These are phyloP conservation scores for Ethmia dodecea DNA, from an alignment of 2,888 invertebrate genomes.

Conservation along the genomic window DNA sequence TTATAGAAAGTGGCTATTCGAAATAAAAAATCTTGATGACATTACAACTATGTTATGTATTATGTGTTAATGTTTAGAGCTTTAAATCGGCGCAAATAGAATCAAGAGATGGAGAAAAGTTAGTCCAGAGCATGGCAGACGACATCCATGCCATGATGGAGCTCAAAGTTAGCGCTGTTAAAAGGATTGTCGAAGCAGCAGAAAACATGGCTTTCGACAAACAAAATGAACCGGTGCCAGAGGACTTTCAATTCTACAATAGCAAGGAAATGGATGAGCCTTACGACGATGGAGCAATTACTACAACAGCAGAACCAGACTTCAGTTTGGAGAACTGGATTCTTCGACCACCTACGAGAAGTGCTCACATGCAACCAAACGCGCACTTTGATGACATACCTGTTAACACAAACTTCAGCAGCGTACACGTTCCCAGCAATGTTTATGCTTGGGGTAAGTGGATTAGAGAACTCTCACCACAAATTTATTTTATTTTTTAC, in stretches of 20 bases:
- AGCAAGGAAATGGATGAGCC: slow-evolving; percentile 83
- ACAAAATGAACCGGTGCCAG: slow-evolving; percentile 71
- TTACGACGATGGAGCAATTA: slow-evolving; percentile 63
- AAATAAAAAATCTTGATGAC: no score
- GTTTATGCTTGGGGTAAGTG: slow-evolving; percentile 91
- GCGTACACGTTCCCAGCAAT: slow-evolving; percentile 97
- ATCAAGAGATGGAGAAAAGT: slow-evolving; percentile 84
- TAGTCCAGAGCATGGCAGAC: slow-evolving; percentile 89
- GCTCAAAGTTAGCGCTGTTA: slow-evolving; percentile 91
- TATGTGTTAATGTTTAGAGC: slow-evolving; percentile 71
- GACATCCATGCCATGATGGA: slow-evolving; percentile 93
- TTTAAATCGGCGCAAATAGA: slow-evolving; percentile 88
- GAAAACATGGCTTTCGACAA: slow-evolving; percentile 86
- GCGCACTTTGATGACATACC: slow-evolving; percentile 87
- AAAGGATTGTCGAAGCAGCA: slow-evolving; percentile 92
- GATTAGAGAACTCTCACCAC: no score
- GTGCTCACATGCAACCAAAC: slow-evolving; percentile 81
- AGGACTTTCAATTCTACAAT: slow-evolving; percentile 82
- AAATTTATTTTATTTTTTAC: no score
- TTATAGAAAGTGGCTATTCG: no score
- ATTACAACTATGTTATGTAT: no score
- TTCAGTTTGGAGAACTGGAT: slow-evolving; percentile 71
- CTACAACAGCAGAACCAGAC: slow-evolving; percentile 75
- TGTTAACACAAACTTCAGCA: slow-evolving; percentile 88
- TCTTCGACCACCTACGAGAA: slow-evolving; percentile 74